These are phyloP conservation scores for Holotrichia oblita DNA, from an alignment of 1,140 invertebrate species.

Conservation along the genomic window DNA sequence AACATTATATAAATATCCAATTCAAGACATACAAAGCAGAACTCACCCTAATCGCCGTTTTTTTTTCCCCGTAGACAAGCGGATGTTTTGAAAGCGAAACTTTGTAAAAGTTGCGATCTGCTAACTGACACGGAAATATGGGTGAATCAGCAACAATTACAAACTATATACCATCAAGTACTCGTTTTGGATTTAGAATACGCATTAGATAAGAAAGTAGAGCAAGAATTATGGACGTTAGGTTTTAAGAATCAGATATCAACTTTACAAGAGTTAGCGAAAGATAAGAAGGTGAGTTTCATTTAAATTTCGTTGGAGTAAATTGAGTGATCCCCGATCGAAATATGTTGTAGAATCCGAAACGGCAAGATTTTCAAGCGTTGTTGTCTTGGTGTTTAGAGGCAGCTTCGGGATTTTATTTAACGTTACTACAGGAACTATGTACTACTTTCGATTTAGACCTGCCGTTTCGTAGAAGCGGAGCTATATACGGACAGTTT, in stretches of 20 bases:
- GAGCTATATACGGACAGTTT: slow-evolving; percentile 55
- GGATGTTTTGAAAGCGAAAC: slow-evolving; percentile 74
- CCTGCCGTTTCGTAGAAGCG: slow-evolving; percentile 72
- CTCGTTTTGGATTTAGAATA: slow-evolving; percentile 84
- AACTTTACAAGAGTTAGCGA: slow-evolving; percentile 76
- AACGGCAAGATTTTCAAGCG: slow-evolving; percentile 76
- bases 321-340: neutral
- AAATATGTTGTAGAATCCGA: slow-evolving; percentile 68
- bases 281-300: slow-evolving; percentile 75
- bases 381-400: slow-evolving; percentile 82
- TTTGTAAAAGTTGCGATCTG: slow-evolving; percentile 70
- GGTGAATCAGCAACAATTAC: slow-evolving; percentile 72
- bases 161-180: slow-evolving; percentile 83
- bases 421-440: slow-evolving; percentile 82
- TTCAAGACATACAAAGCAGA: too few species aligned
- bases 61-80: slow-evolving; percentile 74
- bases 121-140: slow-evolving; percentile 70
- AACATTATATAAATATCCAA: slow-evolving; percentile 24
- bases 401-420: slow-evolving; percentile 85
- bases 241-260: slow-evolving; percentile 90
- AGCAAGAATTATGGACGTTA: slow-evolving; percentile 89
- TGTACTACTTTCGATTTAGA: slow-evolving; percentile 84
- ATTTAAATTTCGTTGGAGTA: too few species aligned
- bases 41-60: slow-evolving; percentile 30
- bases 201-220: slow-evolving; percentile 88